Conservation (phyloP, 2,888 invertebrate species). For the Hydroisotoma schaefferi region DNA sequence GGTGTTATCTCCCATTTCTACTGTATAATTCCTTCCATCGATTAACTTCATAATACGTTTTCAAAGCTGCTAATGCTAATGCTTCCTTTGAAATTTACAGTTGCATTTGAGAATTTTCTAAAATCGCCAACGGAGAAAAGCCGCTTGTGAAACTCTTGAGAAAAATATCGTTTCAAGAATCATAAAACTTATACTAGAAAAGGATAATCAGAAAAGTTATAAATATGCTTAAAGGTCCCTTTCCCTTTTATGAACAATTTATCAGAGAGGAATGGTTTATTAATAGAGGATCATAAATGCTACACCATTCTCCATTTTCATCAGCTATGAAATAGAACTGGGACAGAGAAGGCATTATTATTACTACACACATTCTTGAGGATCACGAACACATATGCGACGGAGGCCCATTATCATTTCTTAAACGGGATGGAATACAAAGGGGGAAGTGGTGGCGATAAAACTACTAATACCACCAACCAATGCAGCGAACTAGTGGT, state of each 20-base stretch:
- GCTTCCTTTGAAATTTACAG: too few species aligned
- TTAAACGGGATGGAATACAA: background rate
- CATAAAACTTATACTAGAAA: too few species aligned
- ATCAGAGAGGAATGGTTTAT: constrained; percentile 5
- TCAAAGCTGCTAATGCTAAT: too few species aligned
- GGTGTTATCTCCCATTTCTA: too few species aligned
- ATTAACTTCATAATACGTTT: too few species aligned
- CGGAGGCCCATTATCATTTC: constrained; percentile 4
- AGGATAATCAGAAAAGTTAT: constrained; percentile 7
- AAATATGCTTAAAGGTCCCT: constrained; percentile 1
- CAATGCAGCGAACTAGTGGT: background rate
- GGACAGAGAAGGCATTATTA: background rate
- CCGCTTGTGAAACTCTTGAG: background rate
- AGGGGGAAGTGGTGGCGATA: background rate
- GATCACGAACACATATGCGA: constrained; percentile 2
- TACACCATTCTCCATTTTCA: background rate
- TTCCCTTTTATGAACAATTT: constrained; percentile 11
- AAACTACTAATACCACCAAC: too few species aligned
- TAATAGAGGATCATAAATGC: constrained; percentile 8
- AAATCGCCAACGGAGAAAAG: background rate
- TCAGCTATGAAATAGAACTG: background rate
- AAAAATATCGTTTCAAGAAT: background rate
- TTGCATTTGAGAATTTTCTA: too few species aligned
- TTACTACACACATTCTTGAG: too few species aligned
- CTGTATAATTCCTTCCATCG: too few species aligned